Conservation (phyloP, 2,113 vertebrate species). For the Plecotus auritus region DNA sequence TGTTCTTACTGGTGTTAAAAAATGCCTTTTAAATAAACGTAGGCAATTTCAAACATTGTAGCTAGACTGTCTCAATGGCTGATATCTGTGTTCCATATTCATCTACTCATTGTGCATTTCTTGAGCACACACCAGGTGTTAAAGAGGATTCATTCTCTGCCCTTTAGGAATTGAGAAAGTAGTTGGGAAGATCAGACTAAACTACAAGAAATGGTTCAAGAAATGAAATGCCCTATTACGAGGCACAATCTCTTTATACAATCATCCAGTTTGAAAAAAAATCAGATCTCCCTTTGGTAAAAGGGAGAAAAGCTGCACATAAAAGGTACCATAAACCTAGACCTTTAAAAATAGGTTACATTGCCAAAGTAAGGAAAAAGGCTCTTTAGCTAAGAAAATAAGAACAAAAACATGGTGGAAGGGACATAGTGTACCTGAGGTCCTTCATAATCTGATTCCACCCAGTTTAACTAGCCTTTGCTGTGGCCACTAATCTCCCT, state of each 20-base stretch:
- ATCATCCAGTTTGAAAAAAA: background rate
- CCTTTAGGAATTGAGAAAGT: background rate
- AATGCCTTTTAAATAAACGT: background rate
- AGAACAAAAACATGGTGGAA: background rate
- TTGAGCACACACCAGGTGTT: background rate
- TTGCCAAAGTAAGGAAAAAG: background rate
- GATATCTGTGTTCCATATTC: background rate
- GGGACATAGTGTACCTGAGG: background rate
- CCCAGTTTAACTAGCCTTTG: background rate
- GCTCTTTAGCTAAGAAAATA: background rate
- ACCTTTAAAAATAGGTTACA: background rate
- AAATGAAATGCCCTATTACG: background rate
- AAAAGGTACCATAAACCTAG: background rate
- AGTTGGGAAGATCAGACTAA: background rate
- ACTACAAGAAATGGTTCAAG: background rate
- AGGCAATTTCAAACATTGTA: background rate
- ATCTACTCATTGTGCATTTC: background rate
- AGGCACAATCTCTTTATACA: background rate
- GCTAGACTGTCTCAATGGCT: background rate
- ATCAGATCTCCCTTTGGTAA: background rate
- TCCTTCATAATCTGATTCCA: background rate
- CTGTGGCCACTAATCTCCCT: background rate
- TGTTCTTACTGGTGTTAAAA: background rate
- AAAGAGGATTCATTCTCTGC: background rate
- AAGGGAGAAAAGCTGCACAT: background rate